phyloP scores from a whole-genome alignment of 1,140 invertebrate genomes.

The Tetraneura akinire region DNA sequence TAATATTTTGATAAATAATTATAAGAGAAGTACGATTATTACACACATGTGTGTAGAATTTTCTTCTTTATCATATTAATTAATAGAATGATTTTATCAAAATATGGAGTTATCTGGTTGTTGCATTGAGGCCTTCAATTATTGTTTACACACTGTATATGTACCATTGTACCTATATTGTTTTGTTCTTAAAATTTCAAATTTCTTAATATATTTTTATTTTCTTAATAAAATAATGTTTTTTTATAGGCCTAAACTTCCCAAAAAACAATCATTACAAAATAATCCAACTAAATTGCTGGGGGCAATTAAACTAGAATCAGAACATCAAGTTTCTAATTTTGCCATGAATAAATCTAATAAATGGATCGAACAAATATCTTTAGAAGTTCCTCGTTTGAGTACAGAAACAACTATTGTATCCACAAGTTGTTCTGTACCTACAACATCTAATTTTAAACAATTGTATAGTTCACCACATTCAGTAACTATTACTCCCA shows the following conservation, averaged over 20 bases:
- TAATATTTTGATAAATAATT: too few species aligned
- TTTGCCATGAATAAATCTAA: conserved; percentile 23
- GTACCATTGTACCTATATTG: too few species aligned
- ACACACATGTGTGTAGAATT: too few species aligned
- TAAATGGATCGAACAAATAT: conserved; percentile 32
- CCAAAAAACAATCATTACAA: conserved; percentile 41
- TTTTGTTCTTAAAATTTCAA: too few species aligned
- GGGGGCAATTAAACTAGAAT: conserved; percentile 38
- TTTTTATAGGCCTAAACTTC: conserved; percentile 13
- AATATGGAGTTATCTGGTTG: too few species aligned
- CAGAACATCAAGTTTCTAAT: conserved; percentile 46
- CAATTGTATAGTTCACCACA: background rate
- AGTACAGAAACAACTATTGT: conserved; percentile 1
- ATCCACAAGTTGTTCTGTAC: conserved; percentile 19
- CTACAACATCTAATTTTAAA: conserved; percentile 16
- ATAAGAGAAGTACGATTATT: too few species aligned
- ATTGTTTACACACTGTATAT: too few species aligned
- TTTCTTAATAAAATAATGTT: too few species aligned
- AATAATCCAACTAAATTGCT: conserved; percentile 40
- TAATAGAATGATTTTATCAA: too few species aligned
- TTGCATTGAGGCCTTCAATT: too few species aligned
- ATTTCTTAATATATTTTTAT: too few species aligned
- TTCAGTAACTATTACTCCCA: background rate
- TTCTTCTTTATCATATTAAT: too few species aligned
- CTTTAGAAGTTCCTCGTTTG: background rate